Percentiles rank a stretch among this genome's conserved stretches.
These are phyloP conservation scores for Panurus biarmicus DNA, from an alignment of 2,113 vertebrate species.

Conservation along the genomic window DNA sequence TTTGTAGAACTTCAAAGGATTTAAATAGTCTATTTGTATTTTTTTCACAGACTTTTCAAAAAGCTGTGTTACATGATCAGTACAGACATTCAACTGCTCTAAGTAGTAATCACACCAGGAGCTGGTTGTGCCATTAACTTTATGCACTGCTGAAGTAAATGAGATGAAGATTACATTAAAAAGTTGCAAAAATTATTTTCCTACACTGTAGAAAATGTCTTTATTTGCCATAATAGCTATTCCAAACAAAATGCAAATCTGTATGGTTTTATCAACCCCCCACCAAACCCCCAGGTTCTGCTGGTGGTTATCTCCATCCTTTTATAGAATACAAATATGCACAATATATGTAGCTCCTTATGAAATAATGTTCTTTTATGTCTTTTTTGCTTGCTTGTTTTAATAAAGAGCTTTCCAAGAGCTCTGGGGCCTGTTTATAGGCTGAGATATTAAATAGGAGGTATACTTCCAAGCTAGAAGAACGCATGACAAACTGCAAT, in stretches of 20 bases:
- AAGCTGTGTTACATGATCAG: not conserved
- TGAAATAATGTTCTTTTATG: not conserved
- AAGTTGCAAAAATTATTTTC: not conserved
- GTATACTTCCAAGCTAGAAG: not conserved
- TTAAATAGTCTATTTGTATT: not conserved
- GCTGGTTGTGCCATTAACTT: not conserved
- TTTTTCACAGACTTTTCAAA: not conserved
- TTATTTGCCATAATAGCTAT: not conserved
- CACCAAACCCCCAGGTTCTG: accelerated
- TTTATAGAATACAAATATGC: not conserved
- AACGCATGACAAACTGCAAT: not conserved
- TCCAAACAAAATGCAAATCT: not conserved
- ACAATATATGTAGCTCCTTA: not conserved
- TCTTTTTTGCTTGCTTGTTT: not conserved
- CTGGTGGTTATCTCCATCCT: not conserved
- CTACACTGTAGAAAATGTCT: not conserved
- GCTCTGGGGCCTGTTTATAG: not conserved
- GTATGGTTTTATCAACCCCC: not conserved
- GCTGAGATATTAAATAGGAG: not conserved
- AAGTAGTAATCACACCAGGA: not conserved
- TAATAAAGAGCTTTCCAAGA: not conserved
- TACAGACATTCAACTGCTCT: not conserved
- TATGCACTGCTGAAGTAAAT: not conserved
- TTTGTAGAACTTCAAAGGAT: not conserved
- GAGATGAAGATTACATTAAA: not conserved